Base-by-base conservation (phyloP, 1,140 invertebrate species). In the Cataglyphis hispanica region DNA sequence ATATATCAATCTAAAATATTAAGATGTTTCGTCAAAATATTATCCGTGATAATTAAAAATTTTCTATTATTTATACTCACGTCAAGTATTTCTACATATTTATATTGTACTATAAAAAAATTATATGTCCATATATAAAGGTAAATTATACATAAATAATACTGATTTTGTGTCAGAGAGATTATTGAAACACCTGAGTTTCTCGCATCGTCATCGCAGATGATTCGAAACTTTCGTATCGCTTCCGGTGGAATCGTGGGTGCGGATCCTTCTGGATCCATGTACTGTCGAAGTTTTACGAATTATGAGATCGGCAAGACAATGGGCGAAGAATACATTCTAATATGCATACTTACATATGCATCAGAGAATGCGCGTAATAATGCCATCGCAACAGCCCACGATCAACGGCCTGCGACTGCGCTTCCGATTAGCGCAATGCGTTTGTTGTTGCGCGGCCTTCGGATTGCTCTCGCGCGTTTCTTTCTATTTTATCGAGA, bases 351-450 rank as follows among this genome's bases (percentile, higher is more conserved):
- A 81, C 46, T 81, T 81, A 81, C 66, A 58, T 81, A 83, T 83
- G 78, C 67, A 83, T 83, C 78, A 83, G 78, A 83, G 78, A 83
- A 83, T 83, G 78, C 67, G n/a, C 78, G 37, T 74, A 83, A 81
- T 83, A 83, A 70, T 81, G 46, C 77, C 77, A 70, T 81, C 50
- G 77, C 77, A 83, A 83, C 78, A 83, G 16, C 67, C 67, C 43
- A 84, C 81, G 72, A 76, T 75, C 72, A 64, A 64, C 46, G 37
- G 31, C 10, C 72, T 34, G 72, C 19, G 60, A 77, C 31, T 63
- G 81, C 60, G 60, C 72, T 84, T 84, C 60, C 72, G 60, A 84
- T 77, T 84, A 84, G 72, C 81, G 72, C 72, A 84, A 84, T 64
- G 31, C 53, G 25, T 8, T 84, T 84, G 46, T 76, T 84, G 43